Evolutionary conservation across 2,888 invertebrate species (phyloP).

Genomic region (Agrochola circellaris): DNA sequence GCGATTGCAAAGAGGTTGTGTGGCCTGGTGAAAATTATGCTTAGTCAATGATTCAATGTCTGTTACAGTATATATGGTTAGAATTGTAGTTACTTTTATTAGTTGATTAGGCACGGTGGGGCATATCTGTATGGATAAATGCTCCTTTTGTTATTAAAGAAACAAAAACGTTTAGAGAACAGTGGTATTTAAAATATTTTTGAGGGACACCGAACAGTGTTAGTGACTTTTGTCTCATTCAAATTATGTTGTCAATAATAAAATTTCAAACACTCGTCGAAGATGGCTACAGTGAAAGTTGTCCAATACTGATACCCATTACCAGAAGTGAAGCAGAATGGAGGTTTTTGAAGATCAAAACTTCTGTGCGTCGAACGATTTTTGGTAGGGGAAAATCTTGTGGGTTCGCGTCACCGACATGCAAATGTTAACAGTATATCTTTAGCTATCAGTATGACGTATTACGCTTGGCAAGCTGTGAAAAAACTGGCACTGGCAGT

Average conservation of each 20-base stretch:
- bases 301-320: neutral
- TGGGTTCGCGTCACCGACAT: neutral
- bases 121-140: no score
- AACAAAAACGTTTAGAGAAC: no score
- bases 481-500: neutral
- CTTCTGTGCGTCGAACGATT: neutral
- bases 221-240: no score
- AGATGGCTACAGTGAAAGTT: neutral
- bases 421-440: neutral
- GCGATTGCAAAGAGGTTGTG: no score
- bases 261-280: neutral
- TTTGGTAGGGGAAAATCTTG: neutral
- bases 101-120: no score
- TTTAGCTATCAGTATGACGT: neutral
- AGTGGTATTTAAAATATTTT: no score
- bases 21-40: no score
- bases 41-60: no score
- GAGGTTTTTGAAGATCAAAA: neutral
- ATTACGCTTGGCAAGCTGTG: no score
- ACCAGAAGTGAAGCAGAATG: neutral
- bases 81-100: no score
- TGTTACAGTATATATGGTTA: no score
- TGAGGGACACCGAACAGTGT: neutral
- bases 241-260: neutral
- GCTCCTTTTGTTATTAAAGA: no score